Conservation (phyloP, 2,888 invertebrate genomes). For the Diogma glabrata region DNA sequence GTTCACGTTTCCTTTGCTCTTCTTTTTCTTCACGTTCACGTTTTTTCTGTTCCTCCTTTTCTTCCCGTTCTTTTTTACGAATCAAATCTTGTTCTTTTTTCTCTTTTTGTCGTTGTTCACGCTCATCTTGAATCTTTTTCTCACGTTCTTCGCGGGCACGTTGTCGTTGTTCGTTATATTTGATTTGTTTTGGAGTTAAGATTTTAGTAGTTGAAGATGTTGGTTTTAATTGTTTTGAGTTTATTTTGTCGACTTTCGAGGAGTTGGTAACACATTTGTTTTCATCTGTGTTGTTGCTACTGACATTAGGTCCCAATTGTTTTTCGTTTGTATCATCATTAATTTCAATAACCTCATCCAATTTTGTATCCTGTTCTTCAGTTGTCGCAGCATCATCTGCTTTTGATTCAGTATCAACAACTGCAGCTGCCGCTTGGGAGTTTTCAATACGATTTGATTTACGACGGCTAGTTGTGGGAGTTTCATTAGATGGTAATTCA, state of each 20-base stretch:
- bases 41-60: slow-evolving; percentile 38
- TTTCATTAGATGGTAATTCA: not conserved
- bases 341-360: not conserved
- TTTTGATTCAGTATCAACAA: not conserved
- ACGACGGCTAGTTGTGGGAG: not conserved
- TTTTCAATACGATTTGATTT: slow-evolving; percentile 1
- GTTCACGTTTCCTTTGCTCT: slow-evolving; percentile 28
- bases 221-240: not conserved
- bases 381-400: not conserved
- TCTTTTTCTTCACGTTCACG: slow-evolving; percentile 23
- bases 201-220: not conserved
- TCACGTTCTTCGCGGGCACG: slow-evolving; percentile 34
- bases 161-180: not conserved
- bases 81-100: slow-evolving; percentile 38
- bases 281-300: not conserved
- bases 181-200: slow-evolving; percentile 26
- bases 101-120: slow-evolving; percentile 41
- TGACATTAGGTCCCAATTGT: not conserved
- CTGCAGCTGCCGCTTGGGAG: not conserved
- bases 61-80: slow-evolving; percentile 43
- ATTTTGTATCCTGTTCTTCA: not conserved
- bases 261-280: not conserved
- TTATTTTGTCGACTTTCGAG: too few relatives aligned
- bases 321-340: not conserved
- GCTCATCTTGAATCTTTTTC: slow-evolving; percentile 38